phyloP scores from a whole-genome alignment of 2,113 vertebrate species.

The Lichenostomus cassidix region DNA sequence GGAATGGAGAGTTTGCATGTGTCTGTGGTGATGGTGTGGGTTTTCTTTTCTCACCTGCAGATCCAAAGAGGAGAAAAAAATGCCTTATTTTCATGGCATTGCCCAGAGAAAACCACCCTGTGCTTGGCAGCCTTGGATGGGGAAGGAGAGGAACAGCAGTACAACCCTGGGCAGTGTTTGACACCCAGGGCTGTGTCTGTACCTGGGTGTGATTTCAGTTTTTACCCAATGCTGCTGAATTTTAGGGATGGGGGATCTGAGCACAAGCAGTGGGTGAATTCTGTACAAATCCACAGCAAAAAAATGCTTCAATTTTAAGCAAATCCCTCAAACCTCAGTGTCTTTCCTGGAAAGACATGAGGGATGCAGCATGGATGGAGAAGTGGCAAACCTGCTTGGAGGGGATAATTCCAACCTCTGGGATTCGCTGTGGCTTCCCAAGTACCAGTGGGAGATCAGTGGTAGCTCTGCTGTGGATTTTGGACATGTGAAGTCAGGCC shows the following conservation, averaged over 20 bases:
- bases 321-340: background rate
- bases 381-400: background rate
- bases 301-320: fast-evolving
- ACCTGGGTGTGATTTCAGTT: background rate
- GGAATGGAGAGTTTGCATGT: background rate
- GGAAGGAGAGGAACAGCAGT: background rate
- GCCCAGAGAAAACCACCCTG: background rate
- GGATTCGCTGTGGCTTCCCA: background rate
- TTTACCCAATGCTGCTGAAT: background rate
- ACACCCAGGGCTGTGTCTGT: background rate
- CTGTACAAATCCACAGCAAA: background rate
- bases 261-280: background rate
- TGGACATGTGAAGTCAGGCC: background rate
- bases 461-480: background rate
- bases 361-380: background rate
- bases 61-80: background rate
- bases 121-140: background rate
- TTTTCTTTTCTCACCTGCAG: background rate
- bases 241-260: background rate
- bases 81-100: background rate
- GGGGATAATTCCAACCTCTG: background rate
- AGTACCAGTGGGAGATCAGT: background rate
- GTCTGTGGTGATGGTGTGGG: too few relatives aligned
- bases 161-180: background rate
- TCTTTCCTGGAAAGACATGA: background rate